phyloP scores from a whole-genome alignment of 1,140 invertebrate species.

The Hesperophylax magnus region DNA sequence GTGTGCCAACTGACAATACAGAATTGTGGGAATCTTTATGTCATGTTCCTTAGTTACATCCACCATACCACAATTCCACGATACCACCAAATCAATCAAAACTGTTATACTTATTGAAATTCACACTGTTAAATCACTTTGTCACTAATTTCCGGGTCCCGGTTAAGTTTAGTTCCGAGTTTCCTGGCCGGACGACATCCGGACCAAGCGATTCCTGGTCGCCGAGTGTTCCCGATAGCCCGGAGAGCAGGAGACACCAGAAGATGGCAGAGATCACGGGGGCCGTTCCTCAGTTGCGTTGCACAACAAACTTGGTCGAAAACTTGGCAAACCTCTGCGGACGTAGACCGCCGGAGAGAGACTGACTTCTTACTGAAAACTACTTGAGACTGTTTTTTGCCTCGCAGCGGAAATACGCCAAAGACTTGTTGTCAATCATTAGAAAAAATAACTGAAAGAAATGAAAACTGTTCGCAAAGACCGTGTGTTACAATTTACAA shows the following conservation, averaged over 20 bases:
- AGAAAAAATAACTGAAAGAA: background rate
- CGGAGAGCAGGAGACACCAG: background rate
- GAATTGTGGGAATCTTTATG: no score
- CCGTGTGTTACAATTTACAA: no score
- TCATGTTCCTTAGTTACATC: no score
- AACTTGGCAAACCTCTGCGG: slow-evolving; percentile 6
- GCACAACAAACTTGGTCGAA: slow-evolving; percentile 10
- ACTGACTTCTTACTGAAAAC: background rate
- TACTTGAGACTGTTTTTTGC: background rate
- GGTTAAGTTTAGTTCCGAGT: no score
- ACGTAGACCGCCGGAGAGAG: background rate
- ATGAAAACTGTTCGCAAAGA: background rate
- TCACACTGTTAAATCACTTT: no score
- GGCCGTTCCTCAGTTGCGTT: background rate
- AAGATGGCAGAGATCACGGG: background rate
- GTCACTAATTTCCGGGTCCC: no score
- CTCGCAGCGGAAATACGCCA: background rate
- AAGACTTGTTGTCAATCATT: background rate
- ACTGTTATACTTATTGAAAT: no score
- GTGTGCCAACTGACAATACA: no score
- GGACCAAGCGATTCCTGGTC: background rate
- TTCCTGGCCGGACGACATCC: background rate
- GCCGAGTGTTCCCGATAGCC: background rate
- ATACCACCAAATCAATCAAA: no score
- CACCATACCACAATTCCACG: no score